Conservation (phyloP, 2,797 vertebrate genomes). For the Sebastes vulpes region DNA sequence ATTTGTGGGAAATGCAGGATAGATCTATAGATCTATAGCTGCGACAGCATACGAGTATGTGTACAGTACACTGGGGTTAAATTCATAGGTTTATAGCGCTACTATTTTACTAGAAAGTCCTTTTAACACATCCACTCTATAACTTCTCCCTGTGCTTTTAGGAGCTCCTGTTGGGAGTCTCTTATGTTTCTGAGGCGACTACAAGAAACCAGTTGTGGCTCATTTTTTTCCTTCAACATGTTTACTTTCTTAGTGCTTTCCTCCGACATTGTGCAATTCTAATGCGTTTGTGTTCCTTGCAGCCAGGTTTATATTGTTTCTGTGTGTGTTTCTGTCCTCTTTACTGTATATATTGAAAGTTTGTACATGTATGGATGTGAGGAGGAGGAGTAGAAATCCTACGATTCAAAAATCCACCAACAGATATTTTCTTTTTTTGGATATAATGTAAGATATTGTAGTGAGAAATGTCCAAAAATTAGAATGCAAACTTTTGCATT, state of each 20-base stretch:
- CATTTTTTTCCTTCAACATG: not conserved
- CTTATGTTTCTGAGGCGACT: not conserved
- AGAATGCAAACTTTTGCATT: conserved; percentile 57
- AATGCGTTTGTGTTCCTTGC: conserved; percentile 13
- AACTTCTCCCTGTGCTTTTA: conserved; percentile 9
- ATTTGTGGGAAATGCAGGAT: conserved; percentile 19
- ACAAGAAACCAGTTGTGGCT: not conserved
- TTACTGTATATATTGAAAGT: conserved; percentile 45
- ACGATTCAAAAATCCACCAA: conserved; percentile 23
- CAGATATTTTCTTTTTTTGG: conserved; percentile 46
- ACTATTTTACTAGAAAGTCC: conserved; percentile 13
- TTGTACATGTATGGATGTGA: conserved; percentile 39
- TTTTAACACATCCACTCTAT: not conserved
- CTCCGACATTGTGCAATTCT: conserved; percentile 18
- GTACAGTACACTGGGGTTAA: conserved; percentile 3
- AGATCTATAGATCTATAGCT: conserved; percentile 26
- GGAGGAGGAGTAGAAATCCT: conserved; percentile 29
- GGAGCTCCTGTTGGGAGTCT: conserved; percentile 11
- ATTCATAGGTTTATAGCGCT: conserved; percentile 15
- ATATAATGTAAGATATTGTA: conserved; percentile 51
- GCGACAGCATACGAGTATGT: conserved; percentile 1
- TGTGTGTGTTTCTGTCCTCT: conserved; percentile 22
- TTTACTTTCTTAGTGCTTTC: conserved; percentile 46
- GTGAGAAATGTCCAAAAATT: conserved; percentile 33
- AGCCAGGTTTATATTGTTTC: conserved; percentile 12